Evolutionary conservation across 64 coral and sea anemone species (phyloP), one percentile per base, ranked within the genome.

Genomic region (Acropora tenuis): DNA sequence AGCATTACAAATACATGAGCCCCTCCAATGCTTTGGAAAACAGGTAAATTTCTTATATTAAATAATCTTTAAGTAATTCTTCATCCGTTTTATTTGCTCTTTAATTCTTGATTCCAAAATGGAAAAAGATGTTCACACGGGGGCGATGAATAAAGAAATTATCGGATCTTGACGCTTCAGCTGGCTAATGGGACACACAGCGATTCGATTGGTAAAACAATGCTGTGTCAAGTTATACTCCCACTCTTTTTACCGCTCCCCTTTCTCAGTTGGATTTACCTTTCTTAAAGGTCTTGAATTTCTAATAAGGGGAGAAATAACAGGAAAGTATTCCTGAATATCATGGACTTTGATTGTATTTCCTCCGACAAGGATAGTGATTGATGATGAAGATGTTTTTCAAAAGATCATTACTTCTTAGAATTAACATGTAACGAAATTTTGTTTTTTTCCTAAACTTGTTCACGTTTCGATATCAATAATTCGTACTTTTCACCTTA

Each of bases 401-500:
- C 18, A 43, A 5, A 5, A 50, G 9, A 75, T 30, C 30, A 30
- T 30, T 30, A 53, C 48, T 13, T 20, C 1, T 44, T 17, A 10
- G 71, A 15, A 30, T 67, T 49, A 42, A 57, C 74, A 42, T 73
- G 43, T 17, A 42, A 11, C 18, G 30, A 30, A 30, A 30, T 87
- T 15, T 8, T 69, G 43, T 69, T 87, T 73, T 87, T 73, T 4
- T 42, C 43, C 19, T 50, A 87, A 87, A 73, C 18, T 12, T 73
- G 11, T 11, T 16, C 8, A 44, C 72, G 73, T 17, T 13, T 49
- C 84, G 30, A 30, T 30, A 30, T 30, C 30, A 60, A 65, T 59
- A 60, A 76, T 47, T 6, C 41, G 73, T 59, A 15, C 10, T 44
- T 63, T 69, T 0, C 47, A 4, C 13, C 75, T 80, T 46, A 60